phyloP scores from a whole-genome alignment of 2,113 vertebrate genomes.

The Rallus limicola region DNA sequence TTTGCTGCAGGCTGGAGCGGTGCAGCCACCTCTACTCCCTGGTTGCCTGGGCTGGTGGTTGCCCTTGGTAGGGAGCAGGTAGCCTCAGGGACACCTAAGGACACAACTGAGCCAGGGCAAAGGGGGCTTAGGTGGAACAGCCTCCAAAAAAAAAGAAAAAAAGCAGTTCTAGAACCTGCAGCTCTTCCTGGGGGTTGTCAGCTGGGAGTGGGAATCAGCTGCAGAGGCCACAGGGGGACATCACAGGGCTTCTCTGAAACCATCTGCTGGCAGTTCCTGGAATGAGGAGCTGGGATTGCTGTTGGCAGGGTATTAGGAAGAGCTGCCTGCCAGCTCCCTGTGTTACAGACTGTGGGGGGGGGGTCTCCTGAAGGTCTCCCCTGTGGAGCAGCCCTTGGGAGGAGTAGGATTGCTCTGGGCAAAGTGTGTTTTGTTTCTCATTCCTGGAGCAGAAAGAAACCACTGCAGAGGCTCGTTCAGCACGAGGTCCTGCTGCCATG shows the following conservation, averaged over 20 bases:
- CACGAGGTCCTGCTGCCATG: neutral
- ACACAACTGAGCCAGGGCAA: neutral
- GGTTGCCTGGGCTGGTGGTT: fast-evolving
- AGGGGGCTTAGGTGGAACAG: neutral
- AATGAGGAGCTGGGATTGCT: neutral
- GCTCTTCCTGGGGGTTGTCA: conserved; percentile 13
- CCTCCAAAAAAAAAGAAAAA: too few relatives aligned
- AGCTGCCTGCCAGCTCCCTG: neutral
- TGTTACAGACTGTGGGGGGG: fast-evolving
- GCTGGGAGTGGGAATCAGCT: conserved; percentile 30
- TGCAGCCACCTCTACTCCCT: neutral
- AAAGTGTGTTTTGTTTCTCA: neutral
- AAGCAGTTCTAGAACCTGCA: neutral
- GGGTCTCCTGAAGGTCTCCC: neutral
- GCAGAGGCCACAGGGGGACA: neutral
- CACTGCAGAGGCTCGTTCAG: neutral
- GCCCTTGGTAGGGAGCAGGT: neutral
- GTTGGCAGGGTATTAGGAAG: neutral
- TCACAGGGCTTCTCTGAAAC: neutral
- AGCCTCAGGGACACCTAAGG: neutral
- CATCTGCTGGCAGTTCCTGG: neutral
- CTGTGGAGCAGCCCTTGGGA: neutral
- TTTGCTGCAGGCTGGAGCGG: fast-evolving
- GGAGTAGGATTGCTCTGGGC: neutral
- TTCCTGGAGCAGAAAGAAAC: neutral